Percentiles rank a stretch among this genome's conserved stretches.
Evolutionary conservation across 1,140 invertebrate species (phyloP).

Genomic region (Formica selysi): DNA sequence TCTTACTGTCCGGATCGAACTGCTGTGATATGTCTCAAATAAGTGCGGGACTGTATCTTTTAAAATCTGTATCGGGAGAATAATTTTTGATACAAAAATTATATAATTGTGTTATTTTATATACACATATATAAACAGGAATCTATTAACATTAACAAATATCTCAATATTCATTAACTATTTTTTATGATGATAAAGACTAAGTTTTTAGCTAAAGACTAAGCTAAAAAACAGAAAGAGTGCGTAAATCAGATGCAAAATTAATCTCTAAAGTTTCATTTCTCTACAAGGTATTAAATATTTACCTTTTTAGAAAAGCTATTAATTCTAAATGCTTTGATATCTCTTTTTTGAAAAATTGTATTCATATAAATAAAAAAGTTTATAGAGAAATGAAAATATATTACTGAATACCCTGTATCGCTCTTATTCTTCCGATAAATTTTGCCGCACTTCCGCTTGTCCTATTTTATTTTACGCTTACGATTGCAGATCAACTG

Average conservation of each 20-base stretch:
- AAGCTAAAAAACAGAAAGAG: neutral
- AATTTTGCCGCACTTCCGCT: constrained; percentile 38
- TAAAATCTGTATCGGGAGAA: neutral
- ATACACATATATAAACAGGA: neutral
- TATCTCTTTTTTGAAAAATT: neutral
- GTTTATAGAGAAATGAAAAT: constrained; percentile 4
- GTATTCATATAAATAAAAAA: neutral
- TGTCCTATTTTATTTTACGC: constrained; percentile 50
- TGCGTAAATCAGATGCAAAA: neutral
- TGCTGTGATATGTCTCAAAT: constrained; percentile 23
- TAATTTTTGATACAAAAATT: constrained; percentile 1
- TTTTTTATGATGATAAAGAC: too few relatives aligned
- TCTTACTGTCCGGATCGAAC: neutral
- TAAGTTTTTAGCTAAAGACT: too few relatives aligned
- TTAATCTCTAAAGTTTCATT: neutral
- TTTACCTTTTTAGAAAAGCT: neutral
- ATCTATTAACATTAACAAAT: constrained; percentile 7
- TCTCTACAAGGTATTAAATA: neutral
- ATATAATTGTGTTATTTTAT: neutral
- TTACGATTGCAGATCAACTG: constrained; percentile 61
- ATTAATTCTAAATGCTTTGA: neutral
- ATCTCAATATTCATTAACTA: neutral
- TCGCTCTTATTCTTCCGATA: neutral
- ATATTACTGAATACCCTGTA: neutral
- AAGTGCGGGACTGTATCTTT: constrained; percentile 43